Conservation (phyloP, 2,113 vertebrate genomes). For the Miniopterus natalensis region DNA sequence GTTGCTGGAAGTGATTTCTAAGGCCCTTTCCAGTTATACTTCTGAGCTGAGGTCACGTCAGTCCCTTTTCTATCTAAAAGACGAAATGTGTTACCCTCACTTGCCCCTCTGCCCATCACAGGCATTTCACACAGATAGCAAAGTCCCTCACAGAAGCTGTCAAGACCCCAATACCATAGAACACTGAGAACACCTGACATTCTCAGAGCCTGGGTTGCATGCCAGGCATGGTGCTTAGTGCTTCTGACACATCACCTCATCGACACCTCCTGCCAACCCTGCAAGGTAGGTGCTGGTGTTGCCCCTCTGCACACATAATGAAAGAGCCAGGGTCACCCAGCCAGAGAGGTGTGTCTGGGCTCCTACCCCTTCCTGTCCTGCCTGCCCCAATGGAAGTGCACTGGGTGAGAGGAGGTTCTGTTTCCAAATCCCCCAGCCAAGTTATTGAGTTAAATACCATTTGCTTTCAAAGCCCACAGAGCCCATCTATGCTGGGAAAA, state of each 20-base stretch:
- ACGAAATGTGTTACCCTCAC: not conserved
- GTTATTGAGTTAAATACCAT: constrained; percentile 36
- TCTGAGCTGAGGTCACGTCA: not conserved
- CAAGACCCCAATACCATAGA: not conserved
- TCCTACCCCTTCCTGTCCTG: not conserved
- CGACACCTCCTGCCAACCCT: too few species aligned
- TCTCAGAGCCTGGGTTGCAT: not conserved
- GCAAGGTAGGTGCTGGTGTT: not conserved
- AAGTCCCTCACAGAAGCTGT: not conserved
- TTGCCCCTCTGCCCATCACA: not conserved
- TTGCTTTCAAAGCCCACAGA: constrained; percentile 43
- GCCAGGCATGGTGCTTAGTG: not conserved
- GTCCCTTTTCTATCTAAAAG: not conserved
- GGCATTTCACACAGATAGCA: not conserved
- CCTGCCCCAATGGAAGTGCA: not conserved
- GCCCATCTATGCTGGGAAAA: constrained; percentile 2
- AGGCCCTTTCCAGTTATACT: not conserved
- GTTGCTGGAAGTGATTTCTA: not conserved
- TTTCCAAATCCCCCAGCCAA: not conserved
- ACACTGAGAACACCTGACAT: too few species aligned
- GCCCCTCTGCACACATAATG: not conserved
- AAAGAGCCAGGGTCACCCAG: not conserved
- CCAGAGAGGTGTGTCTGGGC: not conserved
- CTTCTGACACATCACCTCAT: rapidly evolving
- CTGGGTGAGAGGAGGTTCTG: not conserved